Base-by-base conservation (phyloP, 2,888 invertebrate species). In the Noctua janthina region DNA sequence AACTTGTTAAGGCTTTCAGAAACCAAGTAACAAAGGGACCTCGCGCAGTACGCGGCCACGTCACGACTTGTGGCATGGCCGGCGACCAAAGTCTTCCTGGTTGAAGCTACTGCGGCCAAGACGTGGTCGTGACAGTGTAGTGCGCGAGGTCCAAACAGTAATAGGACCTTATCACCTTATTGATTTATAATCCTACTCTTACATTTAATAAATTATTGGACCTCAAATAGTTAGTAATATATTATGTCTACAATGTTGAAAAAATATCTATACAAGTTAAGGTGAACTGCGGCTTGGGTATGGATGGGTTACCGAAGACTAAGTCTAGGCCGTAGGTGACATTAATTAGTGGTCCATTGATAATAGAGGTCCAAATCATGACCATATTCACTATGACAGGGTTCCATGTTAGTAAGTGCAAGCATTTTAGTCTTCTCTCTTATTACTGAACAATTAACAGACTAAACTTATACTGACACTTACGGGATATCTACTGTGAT, bases 331-430 rank as follows among this genome's bases (percentile, higher is more conserved):
- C 54, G 66, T 5, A 15, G 23, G 66, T 6, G 10, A n/a, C 17
- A 70, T 71, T 29, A 43, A 64, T 62, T 56, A 76, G 67, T 56
- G 59, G 79, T 56, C 46, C 64, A 75, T 67, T 62, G n/a, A 77
- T 35, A 70, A 66, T 70, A 59, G 90, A 84, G 82, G 87, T 80
- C 87, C 84, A 88, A 88, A 51, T 51, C 8, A 73, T 23, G 90
- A 88, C 88, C 90, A 88, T 86, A 68, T 74, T 81, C 79, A 88
- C n/a, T 81, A 78, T 70, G 74, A 81, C 88, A 89, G 90, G 88
- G 88, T 88, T 89, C 69, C 76, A 56, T 69, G 66, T 78, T 70
- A 74, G 79, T 13, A 56, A n/a, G 15, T 66, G 80, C 76, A 75
- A 59, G 68, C 62, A 78, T 68, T 84, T 81, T 78, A 69, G 39